Evolutionary conservation across 2,888 invertebrate genomes (phyloP).

Genomic region (Diarsia brunnea): DNA sequence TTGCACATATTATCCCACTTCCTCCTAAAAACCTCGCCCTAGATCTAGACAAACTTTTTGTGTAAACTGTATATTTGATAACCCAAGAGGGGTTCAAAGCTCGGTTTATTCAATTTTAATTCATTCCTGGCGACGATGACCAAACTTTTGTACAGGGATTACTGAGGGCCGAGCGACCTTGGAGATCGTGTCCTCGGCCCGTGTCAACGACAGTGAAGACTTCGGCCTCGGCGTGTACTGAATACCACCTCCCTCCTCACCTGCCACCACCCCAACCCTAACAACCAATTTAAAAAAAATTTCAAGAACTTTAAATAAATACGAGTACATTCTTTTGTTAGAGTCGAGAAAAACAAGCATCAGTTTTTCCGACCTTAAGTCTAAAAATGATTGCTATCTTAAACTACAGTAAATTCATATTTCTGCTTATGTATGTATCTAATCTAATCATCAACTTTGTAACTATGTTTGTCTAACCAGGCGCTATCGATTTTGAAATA

Average conservation of each 20-base stretch:
- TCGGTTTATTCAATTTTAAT: constrained; percentile 43
- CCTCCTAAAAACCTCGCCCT: not conserved
- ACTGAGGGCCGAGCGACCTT: constrained; percentile 81
- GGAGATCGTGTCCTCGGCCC: constrained; percentile 84
- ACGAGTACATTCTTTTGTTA: not conserved
- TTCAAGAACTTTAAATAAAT: constrained; percentile 70
- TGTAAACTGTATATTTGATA: not conserved
- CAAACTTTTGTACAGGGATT: constrained; percentile 70
- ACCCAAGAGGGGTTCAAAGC: not conserved
- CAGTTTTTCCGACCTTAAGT: constrained; percentile 8
- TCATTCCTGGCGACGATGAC: constrained; percentile 61
- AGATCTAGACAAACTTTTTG: not conserved
- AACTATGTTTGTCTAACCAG: not conserved
- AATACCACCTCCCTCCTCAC: constrained; percentile 66
- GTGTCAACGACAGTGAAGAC: constrained; percentile 87
- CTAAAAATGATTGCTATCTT: not conserved
- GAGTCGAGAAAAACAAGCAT: not conserved
- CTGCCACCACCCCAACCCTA: constrained; percentile 60
- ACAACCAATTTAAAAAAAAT: constrained; percentile 76
- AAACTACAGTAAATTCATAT: not conserved
- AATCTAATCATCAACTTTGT: not conserved
- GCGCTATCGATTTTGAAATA: constrained; percentile 1
- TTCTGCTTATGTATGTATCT: constrained; percentile 1
- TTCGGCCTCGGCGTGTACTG: constrained; percentile 78
- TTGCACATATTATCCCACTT: not conserved